These are phyloP conservation scores for Tigriopus californicus DNA, from an alignment of 2,888 invertebrate genomes.

Conservation along the genomic window DNA sequence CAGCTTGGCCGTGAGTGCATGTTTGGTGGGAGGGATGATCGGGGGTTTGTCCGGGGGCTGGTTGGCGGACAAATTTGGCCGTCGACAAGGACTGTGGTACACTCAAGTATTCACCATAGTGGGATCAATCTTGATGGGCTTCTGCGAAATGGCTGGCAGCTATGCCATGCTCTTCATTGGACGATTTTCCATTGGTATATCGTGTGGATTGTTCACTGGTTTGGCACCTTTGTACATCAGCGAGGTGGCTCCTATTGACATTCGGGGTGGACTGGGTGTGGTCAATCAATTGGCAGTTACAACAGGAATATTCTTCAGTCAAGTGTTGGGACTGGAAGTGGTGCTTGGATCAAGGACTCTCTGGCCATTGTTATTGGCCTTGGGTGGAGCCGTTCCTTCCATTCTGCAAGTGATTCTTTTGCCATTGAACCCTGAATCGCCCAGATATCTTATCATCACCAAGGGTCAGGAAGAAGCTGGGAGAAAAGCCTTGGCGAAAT, in stretches of 20 bases:
- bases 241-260: constrained; percentile 62
- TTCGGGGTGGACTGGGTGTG: constrained; percentile 63
- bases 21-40: constrained; percentile 31
- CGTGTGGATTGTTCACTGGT: constrained; percentile 66
- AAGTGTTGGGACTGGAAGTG: constrained; percentile 49
- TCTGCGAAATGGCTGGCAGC: constrained; percentile 43
- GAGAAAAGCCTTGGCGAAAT: constrained; percentile 49
- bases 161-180: constrained; percentile 59
- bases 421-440: constrained; percentile 66
- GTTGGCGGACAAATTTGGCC: constrained; percentile 17
- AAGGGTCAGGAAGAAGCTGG: constrained; percentile 43
- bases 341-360: constrained; percentile 43
- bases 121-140: constrained; percentile 44
- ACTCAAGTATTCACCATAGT: constrained; percentile 57
- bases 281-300: constrained; percentile 75
- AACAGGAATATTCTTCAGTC: constrained; percentile 53
- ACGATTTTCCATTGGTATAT: constrained; percentile 56
- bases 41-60: constrained; percentile 30
- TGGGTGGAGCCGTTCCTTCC: constrained; percentile 47
- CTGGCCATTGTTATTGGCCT: constrained; percentile 55
- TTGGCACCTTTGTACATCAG: constrained; percentile 69
- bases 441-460: constrained; percentile 44
- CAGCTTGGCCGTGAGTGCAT: constrained; percentile 29
- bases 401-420: constrained; percentile 39
- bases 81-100: constrained; percentile 55